phyloP scores from a whole-genome alignment of 2,888 invertebrate species.

The Sycophila texana region DNA sequence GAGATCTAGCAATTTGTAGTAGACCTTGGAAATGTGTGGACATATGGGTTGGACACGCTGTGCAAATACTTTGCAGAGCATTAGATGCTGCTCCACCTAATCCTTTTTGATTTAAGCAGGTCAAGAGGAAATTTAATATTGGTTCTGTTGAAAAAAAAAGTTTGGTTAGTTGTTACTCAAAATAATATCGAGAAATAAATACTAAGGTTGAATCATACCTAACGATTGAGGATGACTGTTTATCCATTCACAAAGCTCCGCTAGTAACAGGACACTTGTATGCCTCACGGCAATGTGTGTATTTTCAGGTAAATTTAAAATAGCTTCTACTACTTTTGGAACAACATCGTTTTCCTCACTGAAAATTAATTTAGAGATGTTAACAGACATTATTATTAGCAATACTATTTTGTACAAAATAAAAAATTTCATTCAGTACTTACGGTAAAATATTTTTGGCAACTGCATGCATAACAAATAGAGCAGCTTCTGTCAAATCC shows the following conservation, averaged over 20 bases:
- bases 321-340: constrained; percentile 94
- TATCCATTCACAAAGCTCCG: constrained; percentile 97
- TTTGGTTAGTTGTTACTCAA: background rate
- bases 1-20: constrained; percentile 84
- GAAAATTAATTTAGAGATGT: constrained; percentile 58
- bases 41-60: constrained; percentile 88
- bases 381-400: background rate
- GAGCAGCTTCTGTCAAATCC: constrained; percentile 95
- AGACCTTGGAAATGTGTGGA: constrained; percentile 84
- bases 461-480: constrained; percentile 96
- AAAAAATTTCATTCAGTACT: constrained; percentile 73
- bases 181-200: constrained; percentile 17
- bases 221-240: constrained; percentile 89
- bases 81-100: constrained; percentile 88
- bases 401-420: background rate
- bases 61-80: constrained; percentile 90
- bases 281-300: constrained; percentile 91
- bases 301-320: constrained; percentile 87
- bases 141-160: constrained; percentile 79
- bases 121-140: constrained; percentile 87
- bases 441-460: constrained; percentile 96
- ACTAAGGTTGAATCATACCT: constrained; percentile 71
- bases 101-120: constrained; percentile 84
- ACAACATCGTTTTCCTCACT: constrained; percentile 95
- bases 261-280: constrained; percentile 91